Conservation (phyloP, 2,888 invertebrate species). For the Mythimna ferrago region DNA sequence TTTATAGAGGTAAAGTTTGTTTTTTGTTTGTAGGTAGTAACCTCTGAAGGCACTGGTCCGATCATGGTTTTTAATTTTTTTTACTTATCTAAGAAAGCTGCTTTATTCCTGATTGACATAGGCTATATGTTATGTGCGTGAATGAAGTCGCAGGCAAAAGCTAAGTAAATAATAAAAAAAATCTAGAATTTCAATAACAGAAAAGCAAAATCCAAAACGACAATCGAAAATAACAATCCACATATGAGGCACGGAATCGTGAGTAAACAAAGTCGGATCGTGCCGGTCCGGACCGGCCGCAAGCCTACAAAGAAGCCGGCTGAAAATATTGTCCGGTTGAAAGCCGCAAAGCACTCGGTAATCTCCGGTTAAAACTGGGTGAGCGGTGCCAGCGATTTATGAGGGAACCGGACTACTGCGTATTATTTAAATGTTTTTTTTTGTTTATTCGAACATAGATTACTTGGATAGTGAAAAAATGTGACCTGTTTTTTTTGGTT, state of each 20-base stretch:
- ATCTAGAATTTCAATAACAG: conserved; percentile 10
- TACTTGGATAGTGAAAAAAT: conserved; percentile 3
- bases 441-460: conserved; percentile 22
- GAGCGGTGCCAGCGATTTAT: conserved; percentile 68
- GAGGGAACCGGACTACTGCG: conserved; percentile 35
- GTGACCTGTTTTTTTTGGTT: background rate
- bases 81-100: too few species aligned
- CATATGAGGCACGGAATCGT: conserved; percentile 27
- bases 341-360: conserved; percentile 82
- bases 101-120: too few species aligned
- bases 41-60: too few species aligned
- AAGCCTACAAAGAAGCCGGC: conserved; percentile 63
- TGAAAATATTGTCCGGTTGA: conserved; percentile 80
- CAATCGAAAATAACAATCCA: conserved; percentile 40
- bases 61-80: too few species aligned
- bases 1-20: too few species aligned
- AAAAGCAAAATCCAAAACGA: conserved; percentile 4
- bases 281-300: conserved; percentile 17
- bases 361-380: conserved; percentile 75
- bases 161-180: too few species aligned
- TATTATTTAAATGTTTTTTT: conserved; percentile 51
- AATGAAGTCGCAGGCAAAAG: too few species aligned
- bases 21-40: too few species aligned
- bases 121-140: too few species aligned
- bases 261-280: conserved; percentile 56